phyloP scores from a whole-genome alignment of 2,888 invertebrate genomes.

The Lymantria monacha region DNA sequence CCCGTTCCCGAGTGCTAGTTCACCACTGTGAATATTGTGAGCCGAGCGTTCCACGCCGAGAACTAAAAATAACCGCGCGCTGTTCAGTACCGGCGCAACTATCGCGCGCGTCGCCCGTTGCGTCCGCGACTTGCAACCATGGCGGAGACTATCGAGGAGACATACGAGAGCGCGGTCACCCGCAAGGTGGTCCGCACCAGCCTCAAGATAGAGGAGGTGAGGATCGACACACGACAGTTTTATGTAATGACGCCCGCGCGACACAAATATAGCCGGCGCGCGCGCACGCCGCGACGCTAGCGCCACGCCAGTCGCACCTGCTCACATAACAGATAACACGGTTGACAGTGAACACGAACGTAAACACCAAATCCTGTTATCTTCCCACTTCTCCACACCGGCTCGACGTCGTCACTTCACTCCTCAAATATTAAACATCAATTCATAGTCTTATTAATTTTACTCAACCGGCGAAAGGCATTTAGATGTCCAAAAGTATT shows the following conservation, averaged over 20 bases:
- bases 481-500: slow-evolving; percentile 58
- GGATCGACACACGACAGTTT: slow-evolving; percentile 68
- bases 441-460: slow-evolving; percentile 10
- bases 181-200: slow-evolving; percentile 86
- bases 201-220: slow-evolving; percentile 89
- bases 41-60: slow-evolving; percentile 57
- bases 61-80: slow-evolving; percentile 75
- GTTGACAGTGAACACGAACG: slow-evolving; percentile 74
- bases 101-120: slow-evolving; percentile 76
- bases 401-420: slow-evolving; percentile 11
- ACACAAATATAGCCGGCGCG: slow-evolving; percentile 63
- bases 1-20: slow-evolving; percentile 46
- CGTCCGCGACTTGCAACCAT: slow-evolving; percentile 77
- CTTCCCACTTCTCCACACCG: slow-evolving; percentile 19
- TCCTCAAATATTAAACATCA: slow-evolving; percentile 23
- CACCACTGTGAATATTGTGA: slow-evolving; percentile 26
- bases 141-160: slow-evolving; percentile 87
- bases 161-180: slow-evolving; percentile 86
- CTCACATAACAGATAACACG: slow-evolving; percentile 76
- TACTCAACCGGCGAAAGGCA: slow-evolving; percentile 31
- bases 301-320: slow-evolving; percentile 57
- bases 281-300: slow-evolving; percentile 50
- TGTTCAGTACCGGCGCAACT: slow-evolving; percentile 76
- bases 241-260: slow-evolving; percentile 70
- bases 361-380: slow-evolving; percentile 58